These are phyloP conservation scores for Anoplophora glabripennis DNA, from an alignment of 1,140 invertebrate species.

Conservation along the genomic window DNA sequence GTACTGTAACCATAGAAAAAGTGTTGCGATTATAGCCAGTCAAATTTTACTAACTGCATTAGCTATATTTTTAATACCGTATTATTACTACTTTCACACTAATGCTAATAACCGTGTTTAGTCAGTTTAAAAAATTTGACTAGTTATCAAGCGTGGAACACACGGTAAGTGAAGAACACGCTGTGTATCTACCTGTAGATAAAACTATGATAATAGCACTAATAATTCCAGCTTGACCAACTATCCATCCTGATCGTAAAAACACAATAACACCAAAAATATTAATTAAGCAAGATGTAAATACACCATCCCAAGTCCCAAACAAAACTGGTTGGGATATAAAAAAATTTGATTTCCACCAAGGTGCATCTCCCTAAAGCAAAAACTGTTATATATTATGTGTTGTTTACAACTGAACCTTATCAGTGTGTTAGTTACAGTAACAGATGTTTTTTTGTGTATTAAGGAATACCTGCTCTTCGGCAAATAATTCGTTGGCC, in stretches of 20 bases:
- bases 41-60: no score
- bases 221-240: constrained; percentile 88
- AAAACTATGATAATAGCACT: constrained; percentile 86
- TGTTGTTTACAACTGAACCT: background rate
- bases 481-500: constrained; percentile 83
- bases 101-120: no score
- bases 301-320: constrained; percentile 97
- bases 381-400: constrained; percentile 35
- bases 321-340: constrained; percentile 91
- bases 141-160: no score
- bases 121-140: no score
- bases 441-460: background rate
- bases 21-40: no score
- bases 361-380: constrained; percentile 70
- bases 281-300: constrained; percentile 91
- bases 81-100: no score
- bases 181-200: constrained; percentile 65
- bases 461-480: constrained; percentile 65
- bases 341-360: constrained; percentile 93
- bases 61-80: no score
- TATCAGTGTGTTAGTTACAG: background rate
- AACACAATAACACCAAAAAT: constrained; percentile 97
- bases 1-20: no score
- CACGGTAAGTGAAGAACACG: background rate
- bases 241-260: constrained; percentile 94